Base-by-base conservation (phyloP, 2,888 invertebrate species). In the Argynnis bischoffii region DNA sequence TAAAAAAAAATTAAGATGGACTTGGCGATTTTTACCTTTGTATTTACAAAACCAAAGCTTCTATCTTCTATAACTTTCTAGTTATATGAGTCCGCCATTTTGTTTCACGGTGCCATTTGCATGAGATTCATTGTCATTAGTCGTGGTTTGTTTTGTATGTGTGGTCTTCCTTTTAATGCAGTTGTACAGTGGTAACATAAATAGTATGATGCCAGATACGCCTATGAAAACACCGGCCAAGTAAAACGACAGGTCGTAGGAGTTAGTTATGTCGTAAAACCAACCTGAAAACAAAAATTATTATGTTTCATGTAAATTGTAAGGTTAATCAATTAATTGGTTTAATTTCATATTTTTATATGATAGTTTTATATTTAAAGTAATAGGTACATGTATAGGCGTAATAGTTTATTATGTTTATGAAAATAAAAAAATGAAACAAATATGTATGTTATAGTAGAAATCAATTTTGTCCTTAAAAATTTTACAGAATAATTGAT, bases 191-290 rank as follows among this genome's bases (percentile, higher is more conserved):
- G 92, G 93, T 57, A 78, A 72, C 0, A 88, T 73, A 5, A 89
- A 73, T 31, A 97, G 85, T 57, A 96, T 92, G 1, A 95, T 76
- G 0, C 97, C 97, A 1, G 97, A 97, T 14, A 96, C 64, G 0
- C 94, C 95, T 74, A 97, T 97, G 89, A 97, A 97, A 31, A 96
- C 89, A 0, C 97, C 97, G 1, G 97, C 95, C 64, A 96, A 82
- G 89, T 96, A 97, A 92, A 97, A 97, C 0, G 97, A 96, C 59
- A 96, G 89, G 83, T 96, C 94, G 90, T 97, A 97, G 11, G 94
- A 94, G 57, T 94, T 95, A 0, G 96, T 96, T 66, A 96, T 92
- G 86, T 97, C 97, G 88, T 94, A 96, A 54, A 97, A 93, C 95
- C 96, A 96, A 55, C 97, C 97, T 97, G 90, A 67, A 93, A 92